These are phyloP conservation scores for Tachyglossus aculeatus DNA, from an alignment of 2,797 vertebrate species.

Conservation along the genomic window DNA sequence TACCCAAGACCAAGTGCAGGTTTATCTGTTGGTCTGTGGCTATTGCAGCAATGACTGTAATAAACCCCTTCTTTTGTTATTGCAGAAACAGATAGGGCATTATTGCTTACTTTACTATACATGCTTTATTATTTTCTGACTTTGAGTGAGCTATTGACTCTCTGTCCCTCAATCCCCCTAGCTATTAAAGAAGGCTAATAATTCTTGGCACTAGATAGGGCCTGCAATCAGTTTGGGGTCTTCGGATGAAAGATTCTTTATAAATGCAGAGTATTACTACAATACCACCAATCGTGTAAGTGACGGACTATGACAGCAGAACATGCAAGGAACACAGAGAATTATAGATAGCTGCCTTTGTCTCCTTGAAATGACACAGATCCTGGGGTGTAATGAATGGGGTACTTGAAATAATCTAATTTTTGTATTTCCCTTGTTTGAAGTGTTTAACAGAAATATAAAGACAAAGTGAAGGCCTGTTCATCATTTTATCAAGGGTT, in stretches of 20 bases:
- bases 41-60: too few relatives aligned
- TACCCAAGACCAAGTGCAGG: too few relatives aligned
- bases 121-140: too few relatives aligned
- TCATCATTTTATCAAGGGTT: slow-evolving; percentile 60
- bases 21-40: too few relatives aligned
- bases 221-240: not conserved
- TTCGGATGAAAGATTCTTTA: not conserved
- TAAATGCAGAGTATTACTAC: not conserved
- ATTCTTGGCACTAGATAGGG: slow-evolving; percentile 2
- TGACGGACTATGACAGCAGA: not conserved
- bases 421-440: slow-evolving; percentile 33
- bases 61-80: too few relatives aligned
- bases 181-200: not conserved
- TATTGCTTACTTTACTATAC: too few relatives aligned
- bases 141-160: not conserved
- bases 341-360: not conserved
- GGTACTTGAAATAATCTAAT: slow-evolving; percentile 27
- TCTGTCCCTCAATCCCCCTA: not conserved
- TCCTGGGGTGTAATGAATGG: slow-evolving; percentile 7
- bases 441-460: slow-evolving; percentile 54
- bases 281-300: not conserved
- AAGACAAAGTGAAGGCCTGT: slow-evolving; percentile 45
- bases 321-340: not conserved
- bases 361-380: not conserved
- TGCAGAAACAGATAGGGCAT: too few relatives aligned